Evolutionary conservation across 2,113 vertebrate species (phyloP), one percentile per base, ranked within the genome.

Genomic region (Melanostigma gelatinosum): DNA sequence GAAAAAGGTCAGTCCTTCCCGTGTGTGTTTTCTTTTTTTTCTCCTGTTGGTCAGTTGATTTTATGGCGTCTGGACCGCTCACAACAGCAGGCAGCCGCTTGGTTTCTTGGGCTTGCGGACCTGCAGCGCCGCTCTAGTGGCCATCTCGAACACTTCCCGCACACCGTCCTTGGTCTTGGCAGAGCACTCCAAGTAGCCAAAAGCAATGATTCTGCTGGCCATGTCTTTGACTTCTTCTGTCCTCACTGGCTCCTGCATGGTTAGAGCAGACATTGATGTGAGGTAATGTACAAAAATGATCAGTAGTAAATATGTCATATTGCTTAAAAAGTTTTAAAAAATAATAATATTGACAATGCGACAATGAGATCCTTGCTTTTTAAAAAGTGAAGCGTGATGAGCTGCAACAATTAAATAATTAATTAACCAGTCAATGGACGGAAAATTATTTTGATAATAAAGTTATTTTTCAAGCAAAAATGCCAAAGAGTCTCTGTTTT

Each of bases 121-220:
- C 93, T 99, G 97, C 89, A 99, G 94, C 1, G 97, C 98, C 0
- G 98, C 98, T 0, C 97, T 94, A 0, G 98, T 99, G 88, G 98
- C 98, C 97, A 98, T 97, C 95, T 99, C 97, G 0, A 99, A 99
- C 38, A 99, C 97, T 75, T 99, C 97, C 89, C 97, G 94, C 85
- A 99, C 98, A 0, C 97, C 98, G 0, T 99, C 98, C 93, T 99
- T 99, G 9, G 98, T 99, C 94, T 99, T 99, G 93, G 98, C 98
- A 0, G 98, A 99, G 89, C 98, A 99, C 92, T 99, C 98, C 1
- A 99, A 93, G 93, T 98, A 98, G 67, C 97, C 97, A 1, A 98
- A 99, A 84, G 98, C 98, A 0, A 93, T 95, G 93, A 99, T 99
- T 72, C 96, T 94, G 89, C 96, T 95, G 1, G 97, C 96, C 98